Percentiles rank a stretch among this genome's conserved stretches.
These are phyloP conservation scores for Callithrix jacchus DNA, from an alignment of 2,113 vertebrate species.

Conservation along the genomic window DNA sequence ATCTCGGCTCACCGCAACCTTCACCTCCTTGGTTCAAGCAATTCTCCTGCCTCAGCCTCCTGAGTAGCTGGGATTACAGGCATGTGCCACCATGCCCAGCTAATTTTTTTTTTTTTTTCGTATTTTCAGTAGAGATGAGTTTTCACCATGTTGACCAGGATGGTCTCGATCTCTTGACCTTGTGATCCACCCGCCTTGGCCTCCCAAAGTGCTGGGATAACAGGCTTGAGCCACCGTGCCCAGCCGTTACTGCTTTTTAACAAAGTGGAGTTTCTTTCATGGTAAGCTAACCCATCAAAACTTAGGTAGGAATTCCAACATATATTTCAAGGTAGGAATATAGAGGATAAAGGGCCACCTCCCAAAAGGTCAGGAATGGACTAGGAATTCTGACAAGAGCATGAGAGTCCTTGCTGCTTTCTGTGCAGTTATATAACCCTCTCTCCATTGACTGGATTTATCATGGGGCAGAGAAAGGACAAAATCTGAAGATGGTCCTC, in stretches of 20 bases:
- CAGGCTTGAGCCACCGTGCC: too few species aligned
- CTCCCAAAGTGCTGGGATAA: too few species aligned
- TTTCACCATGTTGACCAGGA: too few species aligned
- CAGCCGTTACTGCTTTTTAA: background rate
- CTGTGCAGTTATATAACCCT: accelerated
- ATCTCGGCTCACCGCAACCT: too few species aligned
- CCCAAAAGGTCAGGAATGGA: background rate
- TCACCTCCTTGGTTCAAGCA: too few species aligned
- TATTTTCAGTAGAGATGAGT: too few species aligned
- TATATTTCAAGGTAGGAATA: background rate
- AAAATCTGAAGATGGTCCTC: background rate
- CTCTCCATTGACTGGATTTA: background rate
- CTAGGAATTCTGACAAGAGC: background rate
- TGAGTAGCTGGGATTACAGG: too few species aligned
- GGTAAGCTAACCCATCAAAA: background rate
- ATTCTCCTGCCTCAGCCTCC: too few species aligned
- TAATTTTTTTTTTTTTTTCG: too few species aligned
- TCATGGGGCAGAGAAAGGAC: background rate
- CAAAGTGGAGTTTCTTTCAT: background rate
- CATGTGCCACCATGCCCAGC: too few species aligned
- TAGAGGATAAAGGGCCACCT: background rate
- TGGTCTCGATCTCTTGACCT: too few species aligned
- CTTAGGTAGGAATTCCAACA: background rate
- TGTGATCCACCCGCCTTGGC: too few species aligned
- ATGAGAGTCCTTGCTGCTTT: background rate